phyloP scores from a whole-genome alignment of 2,113 vertebrate species.

The Gyps fulvus region DNA sequence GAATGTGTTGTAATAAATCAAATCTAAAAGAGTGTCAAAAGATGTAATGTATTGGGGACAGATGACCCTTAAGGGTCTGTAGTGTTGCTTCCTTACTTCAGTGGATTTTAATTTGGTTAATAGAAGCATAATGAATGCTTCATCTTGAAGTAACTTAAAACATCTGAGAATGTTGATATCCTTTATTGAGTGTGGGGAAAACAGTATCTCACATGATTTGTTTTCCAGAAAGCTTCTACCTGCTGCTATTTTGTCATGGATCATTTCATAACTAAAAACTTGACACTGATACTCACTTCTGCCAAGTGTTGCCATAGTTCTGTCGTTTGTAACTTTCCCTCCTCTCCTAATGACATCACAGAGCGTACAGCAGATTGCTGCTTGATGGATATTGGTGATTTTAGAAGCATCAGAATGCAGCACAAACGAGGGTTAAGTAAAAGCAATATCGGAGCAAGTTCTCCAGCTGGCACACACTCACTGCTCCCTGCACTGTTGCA shows the following conservation, averaged over 20 bases:
- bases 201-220: accelerated
- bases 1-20: neutral
- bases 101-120: neutral
- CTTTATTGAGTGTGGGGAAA: neutral
- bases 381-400: neutral
- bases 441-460: neutral
- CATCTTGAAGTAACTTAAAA: neutral
- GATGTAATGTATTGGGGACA: neutral
- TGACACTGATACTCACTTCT: neutral
- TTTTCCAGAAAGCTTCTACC: neutral
- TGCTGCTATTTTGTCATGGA: neutral
- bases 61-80: neutral
- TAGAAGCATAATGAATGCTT: neutral
- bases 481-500: neutral
- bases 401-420: neutral
- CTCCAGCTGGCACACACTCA: accelerated
- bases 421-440: accelerated
- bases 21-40: neutral
- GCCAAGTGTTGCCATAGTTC: neutral
- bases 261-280: neutral
- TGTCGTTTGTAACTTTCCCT: neutral
- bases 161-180: neutral
- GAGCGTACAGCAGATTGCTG: accelerated
- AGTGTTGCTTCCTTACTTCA: neutral
- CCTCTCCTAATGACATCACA: neutral